phyloP scores from a whole-genome alignment of 2,113 vertebrate species.

The cat (Felis catus) region F.catus_Fca126_mat1.0 CM031411.1:35015001-35015500 shows the following conservation, averaged over 20 bases:
- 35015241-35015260: background rate
- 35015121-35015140: background rate
- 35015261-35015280: background rate
- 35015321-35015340: background rate
- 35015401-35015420: background rate
- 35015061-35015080: background rate
- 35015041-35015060: background rate
- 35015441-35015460: background rate
- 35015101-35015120: background rate
- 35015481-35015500: background rate
- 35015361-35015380: background rate
- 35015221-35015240: background rate
- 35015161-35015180: too few relatives aligned
- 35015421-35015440: background rate
- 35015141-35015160: background rate
- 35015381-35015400: background rate
- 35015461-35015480: background rate
- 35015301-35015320: background rate
- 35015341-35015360: background rate
- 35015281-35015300: background rate
- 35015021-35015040: background rate
- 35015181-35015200: background rate
- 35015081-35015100: background rate
- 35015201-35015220: too few relatives aligned
- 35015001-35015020: background rate